Conservation (phyloP, 2,888 invertebrate species). For the Bombyx huttoni region DNA sequence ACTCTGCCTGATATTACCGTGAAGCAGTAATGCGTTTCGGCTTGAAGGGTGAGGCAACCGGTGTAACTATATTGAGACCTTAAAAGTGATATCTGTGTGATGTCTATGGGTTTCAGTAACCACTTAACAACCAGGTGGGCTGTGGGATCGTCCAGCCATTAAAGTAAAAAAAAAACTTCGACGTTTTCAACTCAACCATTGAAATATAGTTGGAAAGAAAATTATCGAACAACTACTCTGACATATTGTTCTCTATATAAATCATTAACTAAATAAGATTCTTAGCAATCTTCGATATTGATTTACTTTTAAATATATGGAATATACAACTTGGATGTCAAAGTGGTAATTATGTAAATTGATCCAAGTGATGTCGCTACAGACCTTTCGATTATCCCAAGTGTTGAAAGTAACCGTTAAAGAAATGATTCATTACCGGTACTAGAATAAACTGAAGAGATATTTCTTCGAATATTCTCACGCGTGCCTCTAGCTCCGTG, state of each 20-base stretch:
- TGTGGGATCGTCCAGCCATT: too few relatives aligned
- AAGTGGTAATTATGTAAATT: conserved; percentile 45
- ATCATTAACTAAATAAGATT: conserved; percentile 14
- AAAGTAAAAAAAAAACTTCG: too few relatives aligned
- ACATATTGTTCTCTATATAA: conserved; percentile 11
- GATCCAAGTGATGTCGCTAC: conserved; percentile 31
- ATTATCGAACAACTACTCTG: background rate
- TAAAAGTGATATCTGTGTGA: too few relatives aligned
- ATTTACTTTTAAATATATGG: conserved; percentile 18
- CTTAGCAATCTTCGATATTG: conserved; percentile 12
- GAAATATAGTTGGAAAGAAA: background rate
- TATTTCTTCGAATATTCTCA: conserved; percentile 69
- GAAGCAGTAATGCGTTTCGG: too few relatives aligned
- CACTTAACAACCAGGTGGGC: too few relatives aligned
- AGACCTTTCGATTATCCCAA: conserved; percentile 40
- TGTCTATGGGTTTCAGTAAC: too few relatives aligned
- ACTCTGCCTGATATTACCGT: too few relatives aligned
- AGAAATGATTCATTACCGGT: conserved; percentile 65
- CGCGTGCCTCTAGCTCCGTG: conserved; percentile 49
- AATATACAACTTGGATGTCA: conserved; percentile 25
- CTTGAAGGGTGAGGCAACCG: too few relatives aligned
- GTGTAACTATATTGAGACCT: too few relatives aligned
- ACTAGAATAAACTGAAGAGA: conserved; percentile 58
- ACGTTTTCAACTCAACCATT: too few relatives aligned
- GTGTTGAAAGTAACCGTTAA: conserved; percentile 56